Evolutionary conservation across 2,888 invertebrate genomes (phyloP), one percentile per base, ranked within the genome.

Genomic region (Eupithecia subfuscata): DNA sequence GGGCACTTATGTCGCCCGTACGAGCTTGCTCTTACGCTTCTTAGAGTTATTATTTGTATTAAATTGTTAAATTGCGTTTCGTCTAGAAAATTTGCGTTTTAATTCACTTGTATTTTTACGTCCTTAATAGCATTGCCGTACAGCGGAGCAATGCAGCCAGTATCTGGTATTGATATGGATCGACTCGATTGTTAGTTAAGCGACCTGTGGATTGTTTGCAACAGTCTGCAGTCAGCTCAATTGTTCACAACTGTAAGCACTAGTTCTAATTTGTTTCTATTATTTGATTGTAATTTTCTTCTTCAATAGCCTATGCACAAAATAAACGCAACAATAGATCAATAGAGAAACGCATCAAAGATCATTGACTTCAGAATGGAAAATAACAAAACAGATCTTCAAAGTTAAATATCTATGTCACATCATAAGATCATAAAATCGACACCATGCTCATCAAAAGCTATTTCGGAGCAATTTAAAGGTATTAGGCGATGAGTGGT

Each of bases 401-500:
- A 43, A 70, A 76, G 70, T 75, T 81, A 78, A n/a, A 78, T 80
- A 80, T 83, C 65, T 67, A 14, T 68, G 83, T 82, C 83, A 79
- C 80, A 82, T 76, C 79, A 80, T 78, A 82, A 80, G 80, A 80
- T 81, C 85, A 83, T 83, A 86, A 86, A 85, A 86, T 87, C 83
- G 86, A 87, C 85, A 88, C 86, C 81, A 81, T 82, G 76, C 82
- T 70, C 84, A 83, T 82, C 84, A 81, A 86, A 84, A 82, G 84
- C 80, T 84, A 87, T 88, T 88, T 87, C 82, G 84, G 83, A 87
- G 87, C 88, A 90, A 92, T 91, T 91, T 90, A 82, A 82, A 87
- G 86, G 84, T 86, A 88, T 88, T 87, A 89, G 89, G 84, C 85
- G 86, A 87, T 84, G 86, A 84, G 85, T 89, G 86, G 86, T 75